Conservation (phyloP, 2,113 vertebrate species). For the Stigmatopora argus region DNA sequence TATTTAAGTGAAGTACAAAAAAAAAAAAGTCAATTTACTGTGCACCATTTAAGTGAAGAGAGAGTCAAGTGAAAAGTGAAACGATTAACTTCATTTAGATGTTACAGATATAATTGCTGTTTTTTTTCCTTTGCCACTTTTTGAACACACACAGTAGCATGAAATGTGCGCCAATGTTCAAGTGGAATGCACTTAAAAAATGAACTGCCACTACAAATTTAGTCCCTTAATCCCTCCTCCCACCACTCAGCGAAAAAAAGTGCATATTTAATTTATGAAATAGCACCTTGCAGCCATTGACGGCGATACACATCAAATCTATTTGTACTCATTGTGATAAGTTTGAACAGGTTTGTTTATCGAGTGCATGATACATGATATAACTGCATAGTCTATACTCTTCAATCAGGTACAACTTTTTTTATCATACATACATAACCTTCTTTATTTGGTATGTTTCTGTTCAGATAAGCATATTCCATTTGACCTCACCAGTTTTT, state of each 20-base stretch:
- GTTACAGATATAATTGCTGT: neutral
- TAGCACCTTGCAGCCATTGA: constrained; percentile 6
- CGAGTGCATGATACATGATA: no score
- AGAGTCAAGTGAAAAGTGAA: neutral
- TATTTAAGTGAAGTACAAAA: neutral
- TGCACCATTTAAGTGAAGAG: no score
- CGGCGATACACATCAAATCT: no score
- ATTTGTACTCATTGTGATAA: no score
- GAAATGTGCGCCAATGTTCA: neutral
- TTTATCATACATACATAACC: no score
- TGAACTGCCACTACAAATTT: constrained; percentile 31
- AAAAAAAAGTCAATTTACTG: neutral
- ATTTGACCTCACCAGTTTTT: no score
- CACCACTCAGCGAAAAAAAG: constrained; percentile 18
- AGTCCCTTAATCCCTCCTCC: constrained; percentile 18
- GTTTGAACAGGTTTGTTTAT: no score
- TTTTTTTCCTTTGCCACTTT: neutral
- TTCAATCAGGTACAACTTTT: no score
- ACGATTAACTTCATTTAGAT: neutral
- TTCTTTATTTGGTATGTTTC: no score
- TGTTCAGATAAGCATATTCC: no score
- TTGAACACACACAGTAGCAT: neutral
- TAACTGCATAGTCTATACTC: no score
- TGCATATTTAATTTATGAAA: constrained; percentile 29
- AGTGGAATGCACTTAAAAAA: constrained; percentile 17